A percentile compares a stretch with the other conserved stretches of the same genome.
Evolutionary conservation across 2,888 invertebrate genomes (phyloP).

Genomic region (Calliopum simillimum): DNA sequence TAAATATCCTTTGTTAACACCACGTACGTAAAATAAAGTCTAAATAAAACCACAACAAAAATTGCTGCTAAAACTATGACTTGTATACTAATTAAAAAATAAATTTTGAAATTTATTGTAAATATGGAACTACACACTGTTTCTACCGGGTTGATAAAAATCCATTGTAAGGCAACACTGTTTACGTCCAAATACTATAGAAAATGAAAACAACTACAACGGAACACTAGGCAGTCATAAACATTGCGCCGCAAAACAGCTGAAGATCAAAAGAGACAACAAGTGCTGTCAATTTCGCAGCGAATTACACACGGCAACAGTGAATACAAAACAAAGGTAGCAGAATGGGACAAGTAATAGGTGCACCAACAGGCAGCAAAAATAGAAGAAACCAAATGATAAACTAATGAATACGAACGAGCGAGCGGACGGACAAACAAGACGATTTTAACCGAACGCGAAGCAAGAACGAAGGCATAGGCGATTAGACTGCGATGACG

Average conservation of each 20-base stretch:
- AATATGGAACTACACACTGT: no score
- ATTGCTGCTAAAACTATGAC: no score
- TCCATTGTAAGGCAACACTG: no score
- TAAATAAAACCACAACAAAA: no score
- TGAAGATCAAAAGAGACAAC: slow-evolving; percentile 25
- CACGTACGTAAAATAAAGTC: no score
- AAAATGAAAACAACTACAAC: slow-evolving; percentile 35
- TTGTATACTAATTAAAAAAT: no score
- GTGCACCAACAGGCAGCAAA: slow-evolving; percentile 10
- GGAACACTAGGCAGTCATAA: slow-evolving; percentile 11
- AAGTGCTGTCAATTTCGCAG: not conserved
- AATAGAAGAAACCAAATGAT: slow-evolving; percentile 4
- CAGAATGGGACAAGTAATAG: slow-evolving; percentile 33
- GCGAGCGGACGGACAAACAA: slow-evolving; percentile 13
- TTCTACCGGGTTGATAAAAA: no score
- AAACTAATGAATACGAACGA: slow-evolving; percentile 22
- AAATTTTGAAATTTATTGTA: no score
- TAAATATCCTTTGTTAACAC: no score
- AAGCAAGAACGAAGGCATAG: slow-evolving; percentile 3
- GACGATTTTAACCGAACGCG: slow-evolving; percentile 15
- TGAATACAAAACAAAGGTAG: not conserved
- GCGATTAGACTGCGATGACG: slow-evolving; percentile 12
- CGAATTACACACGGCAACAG: not conserved
- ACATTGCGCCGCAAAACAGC: not conserved
- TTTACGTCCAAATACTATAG: slow-evolving; percentile 27